Evolutionary conservation across 2,888 invertebrate species (phyloP).

Genomic region (Tanytarsus gracilentus): DNA sequence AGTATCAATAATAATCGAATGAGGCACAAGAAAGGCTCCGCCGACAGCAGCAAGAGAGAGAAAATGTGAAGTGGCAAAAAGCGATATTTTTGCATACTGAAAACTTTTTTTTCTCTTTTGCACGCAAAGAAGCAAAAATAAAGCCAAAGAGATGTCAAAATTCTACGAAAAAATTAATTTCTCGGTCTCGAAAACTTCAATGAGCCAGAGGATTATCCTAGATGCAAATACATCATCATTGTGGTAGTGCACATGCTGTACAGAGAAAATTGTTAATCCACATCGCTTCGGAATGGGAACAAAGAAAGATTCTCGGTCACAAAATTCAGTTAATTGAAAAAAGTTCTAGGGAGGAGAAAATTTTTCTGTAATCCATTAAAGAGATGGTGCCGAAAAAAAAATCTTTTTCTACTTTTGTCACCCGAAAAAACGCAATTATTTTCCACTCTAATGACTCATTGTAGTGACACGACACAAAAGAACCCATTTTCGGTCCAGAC

Average conservation of each 20-base stretch:
- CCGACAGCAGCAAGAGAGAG: not conserved
- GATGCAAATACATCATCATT: slow-evolving; percentile 24
- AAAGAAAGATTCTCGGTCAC: slow-evolving; percentile 10
- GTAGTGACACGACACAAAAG: too few species aligned
- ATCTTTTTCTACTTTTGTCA: slow-evolving; percentile 28
- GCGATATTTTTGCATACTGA: too few species aligned
- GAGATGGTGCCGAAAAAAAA: slow-evolving; percentile 28
- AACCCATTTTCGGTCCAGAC: too few species aligned
- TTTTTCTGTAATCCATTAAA: slow-evolving; percentile 26
- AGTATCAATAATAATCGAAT: slow-evolving; percentile 25
- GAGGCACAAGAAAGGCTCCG: slow-evolving; percentile 8
- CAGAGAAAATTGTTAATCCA: slow-evolving; percentile 17
- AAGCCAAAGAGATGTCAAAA: not conserved
- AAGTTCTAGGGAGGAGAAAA: not conserved
- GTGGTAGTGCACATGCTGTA: not conserved
- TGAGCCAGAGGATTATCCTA: slow-evolving; percentile 7
- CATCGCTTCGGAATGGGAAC: slow-evolving; percentile 6
- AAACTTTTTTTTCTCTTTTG: too few species aligned
- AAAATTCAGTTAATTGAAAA: slow-evolving; percentile 22
- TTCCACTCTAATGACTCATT: slow-evolving; percentile 26
- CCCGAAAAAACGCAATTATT: slow-evolving; percentile 23
- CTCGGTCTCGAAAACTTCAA: too few species aligned
- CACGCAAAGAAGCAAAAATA: not conserved
- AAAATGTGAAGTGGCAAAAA: not conserved
- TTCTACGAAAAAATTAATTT: not conserved